These are phyloP conservation scores for Cephalopholis sonnerati DNA, from an alignment of 2,113 vertebrate species.

Conservation along the genomic window DNA sequence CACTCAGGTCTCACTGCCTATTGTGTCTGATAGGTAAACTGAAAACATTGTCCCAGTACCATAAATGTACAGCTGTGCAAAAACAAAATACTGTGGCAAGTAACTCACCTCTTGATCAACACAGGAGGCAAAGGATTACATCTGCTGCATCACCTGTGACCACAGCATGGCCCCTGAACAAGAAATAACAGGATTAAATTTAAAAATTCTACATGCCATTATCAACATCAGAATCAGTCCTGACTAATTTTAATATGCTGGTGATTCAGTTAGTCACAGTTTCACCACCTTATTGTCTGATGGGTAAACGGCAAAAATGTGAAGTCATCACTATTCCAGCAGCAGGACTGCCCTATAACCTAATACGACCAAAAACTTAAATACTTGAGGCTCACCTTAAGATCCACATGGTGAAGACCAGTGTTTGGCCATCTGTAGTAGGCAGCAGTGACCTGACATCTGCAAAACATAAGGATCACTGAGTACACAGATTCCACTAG, in stretches of 20 bases:
- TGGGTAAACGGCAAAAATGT: slow-evolving; percentile 82
- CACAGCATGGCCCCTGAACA: background rate
- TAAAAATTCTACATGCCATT: background rate
- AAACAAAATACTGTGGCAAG: too few species aligned
- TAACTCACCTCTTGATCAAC: slow-evolving; percentile 28
- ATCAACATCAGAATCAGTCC: background rate
- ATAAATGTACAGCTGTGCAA: background rate
- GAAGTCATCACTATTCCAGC: slow-evolving; percentile 73
- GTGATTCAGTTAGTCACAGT: slow-evolving; percentile 71
- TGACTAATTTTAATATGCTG: background rate
- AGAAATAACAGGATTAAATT: background rate
- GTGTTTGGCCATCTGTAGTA: background rate
- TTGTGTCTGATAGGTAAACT: too few species aligned
- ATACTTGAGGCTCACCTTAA: slow-evolving; percentile 26
- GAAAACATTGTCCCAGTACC: background rate
- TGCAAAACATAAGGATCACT: background rate
- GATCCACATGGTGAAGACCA: background rate
- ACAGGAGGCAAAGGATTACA: background rate
- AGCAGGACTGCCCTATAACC: background rate
- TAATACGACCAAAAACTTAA: background rate
- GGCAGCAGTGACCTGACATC: slow-evolving; percentile 6
- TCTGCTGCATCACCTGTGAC: background rate
- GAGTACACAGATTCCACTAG: background rate
- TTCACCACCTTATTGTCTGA: slow-evolving; percentile 80
- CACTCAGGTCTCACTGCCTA: background rate